Conservation (phyloP, 23 tunicate genomes). For the Trididemnum clinides region DNA sequence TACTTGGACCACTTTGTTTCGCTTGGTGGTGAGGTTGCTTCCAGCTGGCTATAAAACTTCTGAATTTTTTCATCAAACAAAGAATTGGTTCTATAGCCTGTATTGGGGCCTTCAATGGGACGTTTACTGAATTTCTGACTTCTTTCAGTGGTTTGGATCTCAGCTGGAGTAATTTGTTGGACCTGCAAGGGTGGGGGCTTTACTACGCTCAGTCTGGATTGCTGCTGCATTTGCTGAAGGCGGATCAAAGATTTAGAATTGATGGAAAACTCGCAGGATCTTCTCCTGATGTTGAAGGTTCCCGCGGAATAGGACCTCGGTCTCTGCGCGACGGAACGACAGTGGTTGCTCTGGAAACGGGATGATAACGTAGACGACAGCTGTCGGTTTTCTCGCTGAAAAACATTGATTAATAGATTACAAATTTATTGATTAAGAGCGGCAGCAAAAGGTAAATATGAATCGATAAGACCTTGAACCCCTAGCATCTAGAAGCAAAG, state of each 20-base stretch:
- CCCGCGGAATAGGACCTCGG: background rate
- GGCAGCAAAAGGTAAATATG: no score
- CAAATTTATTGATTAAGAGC: no score
- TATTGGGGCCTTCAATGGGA: no score
- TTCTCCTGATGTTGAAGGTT: background rate
- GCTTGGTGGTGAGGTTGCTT: background rate
- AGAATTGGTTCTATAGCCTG: no score
- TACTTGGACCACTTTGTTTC: background rate
- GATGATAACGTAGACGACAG: no score
- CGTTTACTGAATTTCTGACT: no score
- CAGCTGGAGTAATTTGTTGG: background rate
- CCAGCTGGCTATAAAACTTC: background rate
- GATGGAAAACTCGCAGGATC: slow-evolving; percentile 6
- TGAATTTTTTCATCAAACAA: background rate
- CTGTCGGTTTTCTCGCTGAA: no score
- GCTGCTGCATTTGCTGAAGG: background rate
- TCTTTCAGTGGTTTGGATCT: background rate
- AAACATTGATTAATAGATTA: no score
- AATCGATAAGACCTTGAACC: no score
- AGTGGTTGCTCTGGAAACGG: no score
- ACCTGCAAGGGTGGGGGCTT: background rate
- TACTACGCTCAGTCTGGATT: background rate
- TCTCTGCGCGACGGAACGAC: no score
- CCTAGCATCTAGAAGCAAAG: no score
- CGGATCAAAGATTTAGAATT: background rate